A percentile compares a stretch with the other conserved stretches of the same genome.
phyloP scores from a whole-genome alignment of 2,113 vertebrate species.

The Periophthalmus modestus region DNA sequence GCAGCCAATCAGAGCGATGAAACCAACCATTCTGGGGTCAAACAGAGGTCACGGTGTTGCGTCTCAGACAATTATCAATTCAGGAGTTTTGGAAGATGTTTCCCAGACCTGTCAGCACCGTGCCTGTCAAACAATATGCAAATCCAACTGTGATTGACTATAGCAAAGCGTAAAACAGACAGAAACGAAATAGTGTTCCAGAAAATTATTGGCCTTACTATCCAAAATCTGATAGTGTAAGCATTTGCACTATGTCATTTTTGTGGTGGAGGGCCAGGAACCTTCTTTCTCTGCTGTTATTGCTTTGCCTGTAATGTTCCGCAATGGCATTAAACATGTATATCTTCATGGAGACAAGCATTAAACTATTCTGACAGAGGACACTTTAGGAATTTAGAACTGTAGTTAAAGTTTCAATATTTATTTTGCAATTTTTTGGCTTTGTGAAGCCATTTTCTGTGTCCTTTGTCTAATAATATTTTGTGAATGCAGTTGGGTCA shows the following conservation, averaged over 20 bases:
- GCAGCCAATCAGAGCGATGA: constrained; percentile 51
- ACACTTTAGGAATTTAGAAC: no score
- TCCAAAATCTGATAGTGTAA: background rate
- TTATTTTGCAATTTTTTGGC: background rate
- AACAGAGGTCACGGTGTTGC: constrained; percentile 35
- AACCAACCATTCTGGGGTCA: constrained; percentile 54
- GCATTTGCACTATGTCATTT: background rate
- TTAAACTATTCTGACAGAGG: no score
- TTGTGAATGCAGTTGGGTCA: background rate
- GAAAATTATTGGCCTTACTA: background rate
- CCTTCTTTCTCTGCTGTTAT: no score
- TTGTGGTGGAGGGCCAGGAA: no score
- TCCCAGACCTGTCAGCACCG: background rate
- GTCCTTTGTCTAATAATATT: background rate
- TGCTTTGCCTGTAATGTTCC: no score
- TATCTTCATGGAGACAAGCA: no score
- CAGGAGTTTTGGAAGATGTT: background rate
- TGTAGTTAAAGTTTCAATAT: background rate
- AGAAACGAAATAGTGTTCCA: background rate
- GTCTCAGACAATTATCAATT: constrained; percentile 18
- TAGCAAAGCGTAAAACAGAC: background rate
- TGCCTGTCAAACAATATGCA: background rate
- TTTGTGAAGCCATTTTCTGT: no score
- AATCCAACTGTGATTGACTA: background rate
- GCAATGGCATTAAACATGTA: no score